Evolutionary conservation across 1,140 invertebrate species (phyloP).

Genomic region (Cepaea nemoralis): DNA sequence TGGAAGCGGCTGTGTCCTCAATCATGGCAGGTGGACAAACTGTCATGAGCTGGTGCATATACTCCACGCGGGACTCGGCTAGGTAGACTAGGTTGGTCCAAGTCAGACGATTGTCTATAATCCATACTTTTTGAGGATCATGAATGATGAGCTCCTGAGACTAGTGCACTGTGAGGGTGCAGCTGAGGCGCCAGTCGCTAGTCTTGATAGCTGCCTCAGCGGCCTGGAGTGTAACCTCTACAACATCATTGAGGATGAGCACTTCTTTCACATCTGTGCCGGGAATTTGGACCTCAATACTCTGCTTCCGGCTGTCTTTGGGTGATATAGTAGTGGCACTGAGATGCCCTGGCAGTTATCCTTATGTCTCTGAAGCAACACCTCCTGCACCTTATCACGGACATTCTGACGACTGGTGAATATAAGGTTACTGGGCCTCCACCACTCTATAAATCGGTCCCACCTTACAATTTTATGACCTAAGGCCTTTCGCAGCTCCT

Average conservation of each 20-base stretch:
- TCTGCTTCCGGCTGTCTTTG: neutral
- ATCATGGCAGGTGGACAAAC: neutral
- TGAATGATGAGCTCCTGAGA: neutral
- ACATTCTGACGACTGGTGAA: neutral
- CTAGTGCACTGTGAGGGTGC: neutral
- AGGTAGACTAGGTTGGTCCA: no score
- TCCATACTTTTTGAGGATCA: neutral
- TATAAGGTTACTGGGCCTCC: neutral
- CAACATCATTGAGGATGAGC: neutral
- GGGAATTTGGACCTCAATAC: no score
- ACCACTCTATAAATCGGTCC: neutral
- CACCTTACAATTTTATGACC: neutral
- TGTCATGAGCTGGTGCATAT: neutral
- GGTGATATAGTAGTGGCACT: neutral
- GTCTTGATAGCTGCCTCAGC: no score
- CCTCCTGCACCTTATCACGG: neutral
- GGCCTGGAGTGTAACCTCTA: neutral
- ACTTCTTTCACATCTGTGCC: neutral
- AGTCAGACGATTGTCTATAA: neutral
- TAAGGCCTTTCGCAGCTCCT: neutral
- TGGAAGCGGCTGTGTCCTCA: neutral
- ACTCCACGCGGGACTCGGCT: conserved; percentile 2
- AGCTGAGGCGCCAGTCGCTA: neutral
- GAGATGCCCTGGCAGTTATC: neutral
- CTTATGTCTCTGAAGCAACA: neutral